Base-by-base conservation (phyloP, 2,797 vertebrate species). In the Alfaro cultratus region DNA sequence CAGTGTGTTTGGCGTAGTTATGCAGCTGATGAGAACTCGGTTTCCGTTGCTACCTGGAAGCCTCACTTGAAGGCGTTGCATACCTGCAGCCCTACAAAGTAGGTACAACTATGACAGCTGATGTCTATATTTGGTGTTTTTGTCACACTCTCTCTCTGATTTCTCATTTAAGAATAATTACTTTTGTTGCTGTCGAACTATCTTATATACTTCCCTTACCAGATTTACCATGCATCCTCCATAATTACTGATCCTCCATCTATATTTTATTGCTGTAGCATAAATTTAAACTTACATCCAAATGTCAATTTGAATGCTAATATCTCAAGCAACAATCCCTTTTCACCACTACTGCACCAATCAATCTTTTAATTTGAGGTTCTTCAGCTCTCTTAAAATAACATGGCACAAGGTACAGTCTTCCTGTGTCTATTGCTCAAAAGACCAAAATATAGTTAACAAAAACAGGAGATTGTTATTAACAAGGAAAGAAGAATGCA, bases 21-120 rank as follows among this genome's bases (percentile, higher is more conserved):
- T 93, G 97, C 98, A 89, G 98, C 99, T 96, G 98, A 99, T 96
- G 98, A 99, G 97, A 99, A 99, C 96, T 99, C 98, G 88, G 97
- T 99, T 97, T 99, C 98, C 97, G 96, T 99, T 96, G 99, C 99
- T 95, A 99, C 98, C 96, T 99, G 99, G 98, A 99, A 99, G 96
- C 98, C 99, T 93, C 97, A 99, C 96, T 96, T 99, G 97, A 99
- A 99, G 97, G 98, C 98, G 94, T 96, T 99, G 97, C 93, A 92
- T 85, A 89, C 88, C 90, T 91, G 90, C 88, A 91, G 90, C 94
- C 98, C 98, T 87, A 97, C 97, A 95, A 99, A 99, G 98, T 99
- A 99, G 97, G 98, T 99, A 78, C 95, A 96, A 95, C 90, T 92
- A 83, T 93, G 92, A 96, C 95, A 96, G 95, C 94, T 96, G 93